phyloP scores from a whole-genome alignment of 2,113 vertebrate species.

The human region DNA sequence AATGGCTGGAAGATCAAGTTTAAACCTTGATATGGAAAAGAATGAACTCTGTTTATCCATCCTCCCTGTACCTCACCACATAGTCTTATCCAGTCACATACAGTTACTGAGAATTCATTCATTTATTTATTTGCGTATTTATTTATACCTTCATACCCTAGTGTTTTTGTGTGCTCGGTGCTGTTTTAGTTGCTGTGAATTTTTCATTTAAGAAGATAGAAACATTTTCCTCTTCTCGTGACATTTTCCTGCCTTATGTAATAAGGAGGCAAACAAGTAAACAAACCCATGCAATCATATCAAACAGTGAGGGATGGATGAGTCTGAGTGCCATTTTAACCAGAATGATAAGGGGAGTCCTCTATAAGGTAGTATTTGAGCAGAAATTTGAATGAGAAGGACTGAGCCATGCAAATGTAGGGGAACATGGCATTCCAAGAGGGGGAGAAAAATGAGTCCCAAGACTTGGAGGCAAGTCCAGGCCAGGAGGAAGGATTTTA shows the following conservation, averaged over 20 bases:
- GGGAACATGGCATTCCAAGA: not conserved
- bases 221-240: not conserved
- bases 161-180: not conserved
- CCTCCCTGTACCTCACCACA: fast-evolving
- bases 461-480: not conserved
- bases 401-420: not conserved
- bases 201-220: not conserved
- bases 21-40: not conserved
- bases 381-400: not conserved
- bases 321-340: not conserved
- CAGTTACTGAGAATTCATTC: not conserved
- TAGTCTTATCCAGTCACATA: not conserved
- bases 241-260: not conserved
- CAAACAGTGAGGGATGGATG: not conserved
- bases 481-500: not conserved
- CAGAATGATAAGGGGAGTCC: not conserved
- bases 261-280: not conserved
- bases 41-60: not conserved
- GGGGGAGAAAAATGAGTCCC: not conserved
- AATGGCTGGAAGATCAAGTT: not conserved
- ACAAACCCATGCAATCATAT: not conserved
- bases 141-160: not conserved
- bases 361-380: not conserved
- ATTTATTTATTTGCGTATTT: not conserved
- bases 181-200: not conserved